Conservation (phyloP, 2,113 vertebrate species). For the Embiotoca jacksoni region DNA sequence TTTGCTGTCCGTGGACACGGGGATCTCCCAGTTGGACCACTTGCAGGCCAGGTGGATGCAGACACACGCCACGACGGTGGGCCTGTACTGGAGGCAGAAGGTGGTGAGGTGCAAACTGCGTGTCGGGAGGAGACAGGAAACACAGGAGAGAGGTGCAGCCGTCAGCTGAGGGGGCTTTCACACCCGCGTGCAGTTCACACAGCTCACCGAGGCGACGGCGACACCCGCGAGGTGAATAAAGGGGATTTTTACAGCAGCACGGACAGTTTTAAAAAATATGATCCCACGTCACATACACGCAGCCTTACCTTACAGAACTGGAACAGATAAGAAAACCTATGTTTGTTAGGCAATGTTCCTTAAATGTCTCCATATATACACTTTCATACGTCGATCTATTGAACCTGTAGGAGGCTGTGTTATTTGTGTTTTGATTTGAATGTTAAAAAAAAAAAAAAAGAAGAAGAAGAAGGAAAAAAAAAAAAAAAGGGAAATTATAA, state of each 20-base stretch:
- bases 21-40: constrained; percentile 99
- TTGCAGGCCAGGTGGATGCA: constrained; percentile 99
- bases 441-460: background rate
- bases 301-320: constrained; percentile 54
- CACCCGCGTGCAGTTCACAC: background rate
- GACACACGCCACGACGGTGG: constrained; percentile 97
- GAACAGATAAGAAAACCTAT: constrained; percentile 40
- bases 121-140: constrained; percentile 38
- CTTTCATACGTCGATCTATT: background rate
- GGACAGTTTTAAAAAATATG: background rate
- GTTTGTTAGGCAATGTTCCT: constrained; percentile 31
- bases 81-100: constrained; percentile 99
- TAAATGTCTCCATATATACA: constrained; percentile 7
- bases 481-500: background rate
- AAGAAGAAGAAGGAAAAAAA: no score
- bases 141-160: background rate
- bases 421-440: background rate
- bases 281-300: constrained; percentile 33
- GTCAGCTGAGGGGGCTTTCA: constrained; percentile 7
- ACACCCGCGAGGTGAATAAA: background rate
- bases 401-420: background rate
- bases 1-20: constrained; percentile 96
- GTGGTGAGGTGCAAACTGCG: constrained; percentile 98
- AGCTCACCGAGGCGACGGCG: background rate
- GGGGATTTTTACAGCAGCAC: no score